Base-by-base conservation (phyloP, 2,888 invertebrate genomes). In the Lochmaea capreae region DNA sequence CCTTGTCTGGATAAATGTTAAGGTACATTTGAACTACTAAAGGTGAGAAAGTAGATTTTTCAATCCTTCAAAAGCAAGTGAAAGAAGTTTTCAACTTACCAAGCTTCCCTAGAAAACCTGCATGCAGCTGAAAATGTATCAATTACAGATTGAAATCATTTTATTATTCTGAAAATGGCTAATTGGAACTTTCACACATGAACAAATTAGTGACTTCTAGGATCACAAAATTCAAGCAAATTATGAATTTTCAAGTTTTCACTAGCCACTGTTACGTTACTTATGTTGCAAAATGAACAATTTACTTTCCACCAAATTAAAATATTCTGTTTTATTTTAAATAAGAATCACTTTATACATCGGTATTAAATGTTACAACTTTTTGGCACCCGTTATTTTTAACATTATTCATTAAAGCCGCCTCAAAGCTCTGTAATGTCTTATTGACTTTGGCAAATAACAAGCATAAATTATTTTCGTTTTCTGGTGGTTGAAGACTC, bases 391-490 rank as follows among this genome's bases (percentile, higher is more conserved):
- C 79, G 71, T 73, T 81, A 73, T 77, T 81, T 73, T 79, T 82
- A 18, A 82, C 72, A 79, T 76, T 84, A 78, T 81, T 84, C 62
- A 83, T 76, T 16, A 86, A 75, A 16, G 85, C 85, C 39, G 83
- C 83, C 79, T 87, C 87, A 75, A 86, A 86, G 66, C 82, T 82
- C 74, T 87, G 86, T 70, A 87, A 76, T 3, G 85, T 81, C 76
- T 85, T 87, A 78, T 85, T 87, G 59, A 86, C 83, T 79, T 84
- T 84, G 4, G 86, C 87, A 81, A 84, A 87, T 61, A 86, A 77
- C 63, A 86, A 79, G 77, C 83, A 84, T 57, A 86, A 79, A 72
- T 85, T 82, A 75, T 86, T 86, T 70, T 87, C 87, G 72, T 81
- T 81, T 43, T 86, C 85, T 8, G 81, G 73, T 8, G 86, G 85